Base-by-base conservation (phyloP, 2,797 vertebrate genomes). In the Sebastes taczanowskii region DNA sequence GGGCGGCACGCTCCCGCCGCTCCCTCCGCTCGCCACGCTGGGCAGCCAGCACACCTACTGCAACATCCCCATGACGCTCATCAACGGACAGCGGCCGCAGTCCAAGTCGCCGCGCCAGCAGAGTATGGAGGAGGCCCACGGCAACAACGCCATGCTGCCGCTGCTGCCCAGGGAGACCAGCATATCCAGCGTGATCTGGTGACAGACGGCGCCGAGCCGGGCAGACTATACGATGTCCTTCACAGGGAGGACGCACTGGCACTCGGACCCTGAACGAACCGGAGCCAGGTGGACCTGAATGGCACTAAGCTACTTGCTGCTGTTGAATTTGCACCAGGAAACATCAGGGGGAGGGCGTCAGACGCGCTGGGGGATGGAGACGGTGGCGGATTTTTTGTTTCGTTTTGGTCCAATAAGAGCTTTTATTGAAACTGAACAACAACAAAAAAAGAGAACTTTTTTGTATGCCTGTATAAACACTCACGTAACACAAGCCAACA, bases 61-160 rank as follows among this genome's bases (percentile, higher is more conserved):
- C 97, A 99, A 99, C 97, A 99, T 99, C 97, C 99, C 99, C 87
- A 98, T 99, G 97, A 99, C 98, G 90, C 97, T 99, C 86, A 97
- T 99, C 95, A 99, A 99, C 0, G 99, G 98, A 78, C 99, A 99
- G 95, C 95, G 98, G 88, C 97, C 97, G 0, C 96, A 97, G 94
- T 96, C 95, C 96, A 98, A 98, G 96, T 96, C 94, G 34, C 92
- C 92, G 13, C 92, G 94, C 2, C 93, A 99, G 90, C 97, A 98
- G 94, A 98, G 98, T 83, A 94, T 98, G 13, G 98, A 99, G 30
- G 98, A 99, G 91, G 97, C 96, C 90, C 98, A 99, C 89, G 97
- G 96, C 95, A 99, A 99, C 93, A 99, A 98, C 93, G 97, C 98
- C 77, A 97, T 99, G 95, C 96, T 99, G 95, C 99, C 99, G 0